phyloP scores from a whole-genome alignment of 2,888 invertebrate species.

The Drosophila quinaria region DNA sequence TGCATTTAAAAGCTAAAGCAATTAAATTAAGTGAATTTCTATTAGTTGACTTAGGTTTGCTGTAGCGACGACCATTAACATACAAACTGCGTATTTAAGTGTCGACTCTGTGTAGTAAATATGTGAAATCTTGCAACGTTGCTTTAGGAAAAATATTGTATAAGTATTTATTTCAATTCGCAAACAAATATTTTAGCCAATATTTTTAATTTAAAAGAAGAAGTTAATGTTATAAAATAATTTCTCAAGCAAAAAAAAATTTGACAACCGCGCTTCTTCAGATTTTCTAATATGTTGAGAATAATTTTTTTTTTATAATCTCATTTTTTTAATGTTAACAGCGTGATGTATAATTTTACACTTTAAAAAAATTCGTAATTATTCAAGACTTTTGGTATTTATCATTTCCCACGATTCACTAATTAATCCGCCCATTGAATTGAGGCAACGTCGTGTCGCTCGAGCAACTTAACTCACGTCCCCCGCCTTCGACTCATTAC shows the following conservation, averaged over 20 bases:
- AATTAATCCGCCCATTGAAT: constrained; percentile 51
- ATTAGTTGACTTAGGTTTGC: constrained; percentile 20
- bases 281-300: no score
- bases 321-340: neutral
- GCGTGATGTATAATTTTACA: neutral
- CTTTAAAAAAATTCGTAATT: neutral
- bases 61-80: neutral
- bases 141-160: neutral
- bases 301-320: no score
- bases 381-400: constrained; percentile 10
- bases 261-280: no score
- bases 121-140: constrained; percentile 1
- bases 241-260: no score
- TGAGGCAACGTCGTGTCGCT: constrained; percentile 47
- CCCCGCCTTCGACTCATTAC: constrained; percentile 11
- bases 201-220: neutral
- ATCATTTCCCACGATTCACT: constrained; percentile 23
- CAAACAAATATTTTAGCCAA: neutral
- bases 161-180: neutral
- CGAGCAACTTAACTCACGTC: constrained; percentile 20
- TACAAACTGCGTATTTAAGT: constrained; percentile 12
- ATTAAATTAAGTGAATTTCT: constrained; percentile 50
- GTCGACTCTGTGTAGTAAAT: neutral
- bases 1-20: constrained; percentile 38
- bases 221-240: no score